A percentile compares a stretch with the other conserved stretches of the same genome.
These are phyloP conservation scores for Orientallactaga sibirica DNA, from an alignment of 2,797 vertebrate genomes.

Conservation along the genomic window DNA sequence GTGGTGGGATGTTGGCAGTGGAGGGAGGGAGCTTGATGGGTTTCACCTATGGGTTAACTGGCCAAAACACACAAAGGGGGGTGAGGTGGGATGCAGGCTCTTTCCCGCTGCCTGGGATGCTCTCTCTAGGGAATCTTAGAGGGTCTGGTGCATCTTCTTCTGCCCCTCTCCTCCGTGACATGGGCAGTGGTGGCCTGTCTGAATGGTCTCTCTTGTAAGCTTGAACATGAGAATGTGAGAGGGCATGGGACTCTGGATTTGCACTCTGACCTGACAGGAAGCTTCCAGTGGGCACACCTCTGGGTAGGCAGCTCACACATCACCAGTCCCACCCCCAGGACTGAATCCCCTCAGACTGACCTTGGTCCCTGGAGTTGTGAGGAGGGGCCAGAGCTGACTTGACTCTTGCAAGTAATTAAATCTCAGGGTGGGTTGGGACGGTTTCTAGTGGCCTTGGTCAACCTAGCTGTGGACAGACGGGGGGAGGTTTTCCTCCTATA, in stretches of 20 bases:
- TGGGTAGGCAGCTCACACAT: neutral
- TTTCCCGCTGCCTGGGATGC: neutral
- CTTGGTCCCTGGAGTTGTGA: neutral
- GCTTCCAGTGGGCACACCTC: neutral
- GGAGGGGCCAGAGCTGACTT: neutral
- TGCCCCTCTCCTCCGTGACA: neutral
- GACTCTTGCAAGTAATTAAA: neutral
- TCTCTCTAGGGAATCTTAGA: neutral
- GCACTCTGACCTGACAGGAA: neutral
- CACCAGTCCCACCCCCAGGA: fast-evolving
- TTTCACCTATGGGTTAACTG: neutral
- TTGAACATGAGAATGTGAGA: neutral
- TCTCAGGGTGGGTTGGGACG: neutral
- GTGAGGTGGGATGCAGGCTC: neutral
- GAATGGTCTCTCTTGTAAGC: neutral
- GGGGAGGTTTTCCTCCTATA: neutral
- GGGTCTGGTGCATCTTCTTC: too few relatives aligned
- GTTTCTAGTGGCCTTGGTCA: neutral
- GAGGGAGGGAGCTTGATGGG: neutral
- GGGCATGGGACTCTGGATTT: neutral
- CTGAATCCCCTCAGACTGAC: neutral
- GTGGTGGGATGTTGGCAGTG: neutral
- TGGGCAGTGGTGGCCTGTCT: neutral
- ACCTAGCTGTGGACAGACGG: too few relatives aligned
- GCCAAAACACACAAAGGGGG: neutral